Conservation (phyloP, 2,797 vertebrate species). For the Buceros bicornis region DNA sequence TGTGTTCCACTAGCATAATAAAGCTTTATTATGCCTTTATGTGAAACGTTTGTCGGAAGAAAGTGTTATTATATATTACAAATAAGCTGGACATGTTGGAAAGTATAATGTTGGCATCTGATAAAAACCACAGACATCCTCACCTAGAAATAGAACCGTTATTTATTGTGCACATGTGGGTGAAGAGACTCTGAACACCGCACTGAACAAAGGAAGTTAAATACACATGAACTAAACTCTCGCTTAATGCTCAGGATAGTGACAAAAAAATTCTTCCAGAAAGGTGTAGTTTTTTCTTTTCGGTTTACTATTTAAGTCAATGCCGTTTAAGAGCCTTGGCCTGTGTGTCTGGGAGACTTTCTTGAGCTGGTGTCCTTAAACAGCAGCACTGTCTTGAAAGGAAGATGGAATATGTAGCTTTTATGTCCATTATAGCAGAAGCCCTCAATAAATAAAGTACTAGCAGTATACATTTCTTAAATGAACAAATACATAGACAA, state of each 20-base stretch:
- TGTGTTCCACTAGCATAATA: neutral
- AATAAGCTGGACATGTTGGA: neutral
- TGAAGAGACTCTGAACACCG: neutral
- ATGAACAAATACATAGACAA: neutral
- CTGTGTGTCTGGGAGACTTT: neutral
- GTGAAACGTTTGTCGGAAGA: neutral
- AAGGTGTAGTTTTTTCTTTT: neutral
- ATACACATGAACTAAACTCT: neutral
- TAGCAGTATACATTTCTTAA: neutral
- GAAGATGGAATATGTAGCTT: neutral
- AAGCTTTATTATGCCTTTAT: neutral
- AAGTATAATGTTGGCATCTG: neutral
- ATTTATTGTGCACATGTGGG: neutral
- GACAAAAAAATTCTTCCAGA: neutral
- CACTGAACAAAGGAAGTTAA: neutral
- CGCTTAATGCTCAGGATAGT: neutral
- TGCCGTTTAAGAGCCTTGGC: neutral
- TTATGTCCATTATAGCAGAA: neutral
- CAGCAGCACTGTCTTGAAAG: neutral
- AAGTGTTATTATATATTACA: neutral
- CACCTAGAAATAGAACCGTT: neutral
- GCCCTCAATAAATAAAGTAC: neutral
- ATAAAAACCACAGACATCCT: neutral
- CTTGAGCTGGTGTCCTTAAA: neutral
- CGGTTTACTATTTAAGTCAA: neutral